These are phyloP conservation scores for Indri indri DNA, from an alignment of 2,113 vertebrate species.

Conservation along the genomic window DNA sequence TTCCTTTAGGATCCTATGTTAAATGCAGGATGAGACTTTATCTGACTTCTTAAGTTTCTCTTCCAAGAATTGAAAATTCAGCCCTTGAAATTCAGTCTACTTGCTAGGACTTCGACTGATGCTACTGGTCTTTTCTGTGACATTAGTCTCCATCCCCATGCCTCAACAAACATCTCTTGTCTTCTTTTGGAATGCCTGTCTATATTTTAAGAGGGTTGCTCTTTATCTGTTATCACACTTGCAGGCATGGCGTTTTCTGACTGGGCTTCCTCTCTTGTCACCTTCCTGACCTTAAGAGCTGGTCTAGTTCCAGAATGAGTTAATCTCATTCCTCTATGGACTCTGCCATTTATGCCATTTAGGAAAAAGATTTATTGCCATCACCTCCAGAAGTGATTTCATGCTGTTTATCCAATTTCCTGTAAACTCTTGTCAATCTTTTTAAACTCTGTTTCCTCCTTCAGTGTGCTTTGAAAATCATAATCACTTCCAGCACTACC, in stretches of 20 bases:
- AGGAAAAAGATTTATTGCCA: conserved; percentile 8
- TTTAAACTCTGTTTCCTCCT: not conserved
- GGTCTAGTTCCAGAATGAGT: not conserved
- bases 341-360: not conserved
- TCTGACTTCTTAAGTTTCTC: not conserved
- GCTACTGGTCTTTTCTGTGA: not conserved
- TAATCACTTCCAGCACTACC: not conserved
- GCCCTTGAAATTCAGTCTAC: not conserved
- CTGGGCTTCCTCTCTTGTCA: not conserved
- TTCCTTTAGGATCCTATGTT: not conserved
- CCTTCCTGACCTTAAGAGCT: not conserved
- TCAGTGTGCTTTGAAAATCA: not conserved
- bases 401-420: not conserved
- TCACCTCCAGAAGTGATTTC: not conserved
- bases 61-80: not conserved
- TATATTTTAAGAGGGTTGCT: not conserved
- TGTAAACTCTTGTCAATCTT: not conserved
- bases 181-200: not conserved
- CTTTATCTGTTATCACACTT: not conserved
- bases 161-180: not conserved
- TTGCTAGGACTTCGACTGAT: not conserved
- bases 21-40: not conserved
- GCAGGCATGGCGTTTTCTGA: not conserved
- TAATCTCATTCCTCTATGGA: not conserved
- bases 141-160: not conserved